A percentile compares a stretch with the other conserved stretches of the same genome.
These are phyloP conservation scores for Falco novaeseelandiae DNA, from an alignment of 2,797 vertebrate genomes.

Conservation along the genomic window DNA sequence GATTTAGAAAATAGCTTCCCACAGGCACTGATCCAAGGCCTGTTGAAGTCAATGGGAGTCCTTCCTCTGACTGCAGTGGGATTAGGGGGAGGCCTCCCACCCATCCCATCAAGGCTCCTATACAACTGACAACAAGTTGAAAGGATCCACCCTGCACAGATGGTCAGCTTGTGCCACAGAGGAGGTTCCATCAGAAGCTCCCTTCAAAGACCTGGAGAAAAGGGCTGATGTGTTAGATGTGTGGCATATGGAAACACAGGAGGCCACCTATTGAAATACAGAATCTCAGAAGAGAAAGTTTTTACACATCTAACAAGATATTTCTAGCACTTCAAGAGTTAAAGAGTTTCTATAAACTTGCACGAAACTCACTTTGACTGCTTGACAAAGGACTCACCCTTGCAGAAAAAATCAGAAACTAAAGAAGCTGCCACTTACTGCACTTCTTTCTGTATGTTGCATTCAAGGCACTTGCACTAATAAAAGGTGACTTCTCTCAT, in stretches of 20 bases:
- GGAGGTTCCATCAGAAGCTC: background rate
- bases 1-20: constrained; percentile 38
- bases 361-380: background rate
- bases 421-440: background rate
- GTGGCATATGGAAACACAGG: background rate
- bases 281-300: background rate
- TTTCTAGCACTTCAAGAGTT: background rate
- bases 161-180: background rate
- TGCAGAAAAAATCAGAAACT: background rate
- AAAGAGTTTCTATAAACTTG: background rate
- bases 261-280: background rate
- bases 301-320: background rate
- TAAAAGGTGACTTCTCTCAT: background rate
- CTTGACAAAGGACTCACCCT: background rate
- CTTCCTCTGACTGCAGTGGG: background rate
- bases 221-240: background rate
- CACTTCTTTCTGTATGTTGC: background rate
- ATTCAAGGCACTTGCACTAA: background rate
- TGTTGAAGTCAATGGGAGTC: background rate
- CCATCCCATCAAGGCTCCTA: background rate
- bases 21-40: constrained; percentile 11
- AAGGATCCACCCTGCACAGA: background rate
- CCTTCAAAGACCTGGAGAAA: background rate
- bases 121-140: background rate
- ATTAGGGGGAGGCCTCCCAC: background rate